phyloP scores from a whole-genome alignment of 2,113 vertebrate species.

The Polypterus bichir region DNA sequence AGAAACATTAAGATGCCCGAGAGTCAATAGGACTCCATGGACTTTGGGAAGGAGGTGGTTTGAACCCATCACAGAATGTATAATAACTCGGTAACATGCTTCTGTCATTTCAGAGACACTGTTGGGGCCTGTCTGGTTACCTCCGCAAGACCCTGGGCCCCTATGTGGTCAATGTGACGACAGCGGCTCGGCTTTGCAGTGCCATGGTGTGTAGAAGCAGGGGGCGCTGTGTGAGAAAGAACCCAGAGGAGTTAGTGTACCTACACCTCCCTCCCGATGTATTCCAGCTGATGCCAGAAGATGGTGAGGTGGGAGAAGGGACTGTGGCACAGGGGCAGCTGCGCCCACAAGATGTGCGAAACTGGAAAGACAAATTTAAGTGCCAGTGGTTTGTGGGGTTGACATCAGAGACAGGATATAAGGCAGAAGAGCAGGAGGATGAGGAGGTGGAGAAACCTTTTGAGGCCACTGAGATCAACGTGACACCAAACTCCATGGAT shows the following conservation, averaged over 20 bases:
- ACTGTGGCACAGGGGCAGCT: slow-evolving; percentile 34
- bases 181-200: slow-evolving; percentile 47
- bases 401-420: neutral
- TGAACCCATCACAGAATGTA: too few species aligned
- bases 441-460: neutral
- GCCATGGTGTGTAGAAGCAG: slow-evolving; percentile 48
- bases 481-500: too few species aligned
- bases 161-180: slow-evolving; percentile 51
- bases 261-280: slow-evolving; percentile 41
- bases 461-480: too few species aligned
- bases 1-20: too few species aligned
- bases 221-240: slow-evolving; percentile 51
- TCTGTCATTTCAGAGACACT: slow-evolving; percentile 38
- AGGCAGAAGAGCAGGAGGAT: neutral
- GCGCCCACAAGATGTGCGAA: slow-evolving; percentile 27
- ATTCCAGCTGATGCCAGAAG: slow-evolving; percentile 25
- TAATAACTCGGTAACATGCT: neutral
- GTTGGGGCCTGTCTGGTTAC: slow-evolving; percentile 45
- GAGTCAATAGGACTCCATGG: too few species aligned
- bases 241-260: slow-evolving; percentile 38
- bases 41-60: too few species aligned
- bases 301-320: slow-evolving; percentile 1
- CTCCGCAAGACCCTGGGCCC: slow-evolving; percentile 46
- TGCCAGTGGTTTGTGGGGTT: slow-evolving; percentile 54
- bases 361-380: slow-evolving; percentile 49